Base-by-base conservation (phyloP, 2,113 vertebrate genomes). In the Syrmaticus mikado region DNA sequence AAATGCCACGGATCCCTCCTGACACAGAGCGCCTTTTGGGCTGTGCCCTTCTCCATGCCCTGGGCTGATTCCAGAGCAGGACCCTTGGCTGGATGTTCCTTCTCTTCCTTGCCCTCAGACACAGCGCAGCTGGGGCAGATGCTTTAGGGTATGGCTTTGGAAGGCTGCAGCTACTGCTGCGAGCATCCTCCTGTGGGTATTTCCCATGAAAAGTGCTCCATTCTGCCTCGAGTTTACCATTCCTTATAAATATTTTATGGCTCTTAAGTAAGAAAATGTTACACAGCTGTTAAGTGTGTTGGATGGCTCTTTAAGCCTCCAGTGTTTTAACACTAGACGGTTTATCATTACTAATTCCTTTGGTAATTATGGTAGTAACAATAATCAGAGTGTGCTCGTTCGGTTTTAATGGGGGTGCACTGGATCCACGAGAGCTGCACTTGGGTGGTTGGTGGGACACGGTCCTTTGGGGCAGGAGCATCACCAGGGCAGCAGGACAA, bases 301-400 rank as follows among this genome's bases (percentile, higher is more conserved):
- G 0, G 58, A 22, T 2, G 3, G 38, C 32, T 77, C 19, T 10
- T 87, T 41, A 53, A 91, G 72, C 45, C 68, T 75, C 46, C 52
- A 14, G 50, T n/a, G 62, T 4, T 13, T 70, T 76, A 72, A 73
- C 90, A 75, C 62, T 62, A 24, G 2, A 20, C 2, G 8, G 55
- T 82, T 85, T 70, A 74, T 83, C 86, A 38, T 92, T 66, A 66
- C 81, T 93, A 92, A 94, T 89, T 87, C 88, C 76, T 88, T 38
- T 70, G 85, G 82, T 85, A 93, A 95, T 88, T 93, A 85, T 9
- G 25, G 90, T 57, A 89, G 89, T 76, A 94, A 70, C 73, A 85
- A 50, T 66, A 87, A 89, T 72, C 81, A 62, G 0, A 0, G 90
- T 25, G 67, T 66, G 62, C 70, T 82, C 11, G 2, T 71, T 79